phyloP scores from a whole-genome alignment of 2,797 vertebrate genomes.

The Aplochiton taeniatus region DNA sequence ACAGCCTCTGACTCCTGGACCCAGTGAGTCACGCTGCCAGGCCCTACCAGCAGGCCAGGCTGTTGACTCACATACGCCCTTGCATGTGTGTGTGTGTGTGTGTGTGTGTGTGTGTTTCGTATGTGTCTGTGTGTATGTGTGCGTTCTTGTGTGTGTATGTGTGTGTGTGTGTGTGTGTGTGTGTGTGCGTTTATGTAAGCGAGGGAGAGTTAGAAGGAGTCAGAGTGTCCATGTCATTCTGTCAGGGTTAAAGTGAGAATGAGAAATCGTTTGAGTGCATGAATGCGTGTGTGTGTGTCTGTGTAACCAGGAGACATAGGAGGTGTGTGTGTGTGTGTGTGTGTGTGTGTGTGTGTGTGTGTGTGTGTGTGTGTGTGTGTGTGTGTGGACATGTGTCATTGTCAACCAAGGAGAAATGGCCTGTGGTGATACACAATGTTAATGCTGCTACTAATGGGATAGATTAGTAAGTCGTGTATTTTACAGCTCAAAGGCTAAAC shows the following conservation, averaged over 20 bases:
- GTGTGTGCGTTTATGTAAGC: too few species aligned
- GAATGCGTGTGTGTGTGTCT: conserved; percentile 6
- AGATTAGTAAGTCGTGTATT: conserved; percentile 16
- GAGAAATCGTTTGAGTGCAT: background rate
- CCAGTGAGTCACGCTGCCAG: conserved; percentile 54
- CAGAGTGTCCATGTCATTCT: background rate
- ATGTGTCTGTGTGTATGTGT: background rate
- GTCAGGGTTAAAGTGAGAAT: background rate
- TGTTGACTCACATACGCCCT: conserved; percentile 57
- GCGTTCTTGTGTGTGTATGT: background rate
- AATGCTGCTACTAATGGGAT: conserved; percentile 26
- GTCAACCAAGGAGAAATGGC: conserved; percentile 13
- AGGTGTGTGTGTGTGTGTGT: conserved; percentile 10
- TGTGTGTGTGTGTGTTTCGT: background rate
- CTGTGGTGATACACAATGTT: background rate
- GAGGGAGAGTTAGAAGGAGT: background rate
- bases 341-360: conserved; percentile 15
- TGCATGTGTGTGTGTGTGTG: conserved; percentile 4
- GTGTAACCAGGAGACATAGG: too few species aligned
- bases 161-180: background rate
- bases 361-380: conserved; percentile 1
- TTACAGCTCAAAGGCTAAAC: conserved; percentile 12
- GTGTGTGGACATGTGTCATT: conserved; percentile 23
- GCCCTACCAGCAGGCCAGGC: conserved; percentile 32
- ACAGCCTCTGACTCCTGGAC: conserved; percentile 17